Evolutionary conservation across 2,113 vertebrate species (phyloP), one percentile per base, ranked within the genome.

Genomic region (Aspiorhynchus laticeps): DNA sequence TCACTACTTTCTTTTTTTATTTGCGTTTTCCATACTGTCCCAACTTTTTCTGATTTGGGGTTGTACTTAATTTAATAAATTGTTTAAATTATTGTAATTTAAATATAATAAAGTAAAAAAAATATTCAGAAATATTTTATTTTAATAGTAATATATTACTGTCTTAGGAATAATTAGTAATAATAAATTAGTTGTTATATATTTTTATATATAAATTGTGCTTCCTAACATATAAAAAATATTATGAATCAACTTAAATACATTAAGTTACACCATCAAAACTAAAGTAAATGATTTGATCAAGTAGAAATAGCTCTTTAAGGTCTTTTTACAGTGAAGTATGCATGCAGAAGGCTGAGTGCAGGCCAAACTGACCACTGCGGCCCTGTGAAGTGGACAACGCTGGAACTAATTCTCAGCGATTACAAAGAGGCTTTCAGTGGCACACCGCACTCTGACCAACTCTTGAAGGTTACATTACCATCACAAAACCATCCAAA

Each of bases 401-500:
- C 28, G n/a, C 14, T 14, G 46, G 19, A 43, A 51, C 51, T n/a
- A 38, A 86, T 80, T 69, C 46, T n/a, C 61, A 41, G 28, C 26
- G 1, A 14, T 67, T n/a, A 69, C 19, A 79, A 79, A 65, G 41
- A 79, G 31, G 46, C 63, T 12, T 1, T 38, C 21, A 43, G 41
- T 48, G 21, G 21, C 61, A 67, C 24, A 17, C 6, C 3, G 31
- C 26, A 51, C 59, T 14, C 56, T 51, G 41, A 51, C 56, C 59
- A 53, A 24, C 84, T 73, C 19, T 41, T 90, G 88, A 90, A 91
- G 89, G 85, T 90, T 82, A 90, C 88, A 91, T 93, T 92, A 89
- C 84, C 91, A 92, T 91, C 43, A 91, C 85, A 92, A 93, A 91
- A 89, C 84, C 87, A 82, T 84, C 74, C 80, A 89, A 83, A 86